Conservation (phyloP, 2,113 vertebrate species). For the Phyllostomus hastatus region DNA sequence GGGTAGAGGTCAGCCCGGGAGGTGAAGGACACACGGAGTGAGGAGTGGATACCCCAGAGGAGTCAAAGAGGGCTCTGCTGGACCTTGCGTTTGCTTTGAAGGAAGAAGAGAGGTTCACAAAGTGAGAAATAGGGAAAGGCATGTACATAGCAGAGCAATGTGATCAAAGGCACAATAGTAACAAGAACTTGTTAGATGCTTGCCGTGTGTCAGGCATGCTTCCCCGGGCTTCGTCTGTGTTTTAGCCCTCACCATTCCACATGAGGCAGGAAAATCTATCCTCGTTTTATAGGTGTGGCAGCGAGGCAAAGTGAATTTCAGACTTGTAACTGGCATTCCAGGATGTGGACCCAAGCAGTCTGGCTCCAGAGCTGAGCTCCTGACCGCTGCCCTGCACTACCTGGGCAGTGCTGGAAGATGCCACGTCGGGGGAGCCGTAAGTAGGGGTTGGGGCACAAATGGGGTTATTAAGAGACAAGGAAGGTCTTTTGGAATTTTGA, state of each 20-base stretch:
- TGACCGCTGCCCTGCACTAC: neutral
- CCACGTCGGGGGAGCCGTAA: neutral
- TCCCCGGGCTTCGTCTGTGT: neutral
- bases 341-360: neutral
- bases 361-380: neutral
- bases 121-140: neutral
- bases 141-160: neutral
- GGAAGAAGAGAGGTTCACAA: neutral
- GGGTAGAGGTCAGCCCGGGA: neutral
- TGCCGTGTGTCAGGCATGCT: neutral
- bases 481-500: neutral
- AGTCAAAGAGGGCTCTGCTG: neutral
- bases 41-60: neutral
- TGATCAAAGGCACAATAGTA: neutral
- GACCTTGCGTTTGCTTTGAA: neutral
- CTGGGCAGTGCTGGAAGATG: accelerated
- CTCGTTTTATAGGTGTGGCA: neutral
- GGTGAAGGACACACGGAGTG: neutral
- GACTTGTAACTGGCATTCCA: neutral
- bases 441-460: neutral
- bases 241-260: neutral
- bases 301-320: neutral
- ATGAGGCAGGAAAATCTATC: neutral
- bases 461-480: neutral
- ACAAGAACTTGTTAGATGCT: neutral